phyloP scores from a whole-genome alignment of 2,888 invertebrate genomes.

The Drosophila nigricruria region DNA sequence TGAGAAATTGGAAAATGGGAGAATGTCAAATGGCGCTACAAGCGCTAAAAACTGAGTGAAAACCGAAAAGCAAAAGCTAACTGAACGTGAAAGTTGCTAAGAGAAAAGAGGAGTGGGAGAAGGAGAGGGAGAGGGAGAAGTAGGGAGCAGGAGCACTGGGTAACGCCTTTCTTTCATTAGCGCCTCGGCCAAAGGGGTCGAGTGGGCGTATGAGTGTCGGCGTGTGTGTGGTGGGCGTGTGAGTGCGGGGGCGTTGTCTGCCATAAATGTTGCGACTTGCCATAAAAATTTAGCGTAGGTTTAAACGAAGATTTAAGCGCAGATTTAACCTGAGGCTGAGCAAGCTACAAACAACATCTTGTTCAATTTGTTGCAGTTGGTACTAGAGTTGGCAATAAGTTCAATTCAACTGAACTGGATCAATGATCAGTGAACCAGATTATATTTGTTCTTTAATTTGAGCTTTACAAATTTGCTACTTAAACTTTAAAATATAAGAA shows the following conservation, averaged over 20 bases:
- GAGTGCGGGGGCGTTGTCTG: conserved; percentile 7
- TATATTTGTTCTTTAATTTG: not conserved
- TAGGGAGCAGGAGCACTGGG: not conserved
- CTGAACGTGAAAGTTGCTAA: conserved; percentile 65
- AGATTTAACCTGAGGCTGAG: conserved; percentile 4
- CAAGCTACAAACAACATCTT: not conserved
- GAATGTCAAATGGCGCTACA: conserved; percentile 53
- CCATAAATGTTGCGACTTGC: conserved; percentile 5
- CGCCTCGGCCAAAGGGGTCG: conserved; percentile 21
- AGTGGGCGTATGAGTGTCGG: not conserved
- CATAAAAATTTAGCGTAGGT: conserved; percentile 8
- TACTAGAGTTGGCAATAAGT: not conserved
- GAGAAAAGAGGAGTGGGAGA: not conserved
- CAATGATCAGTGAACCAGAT: not conserved
- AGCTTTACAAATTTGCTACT: not conserved
- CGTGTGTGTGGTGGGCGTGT: not conserved
- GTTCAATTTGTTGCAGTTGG: not conserved
- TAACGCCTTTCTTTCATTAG: conserved; percentile 56
- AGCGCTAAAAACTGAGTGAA: conserved; percentile 41
- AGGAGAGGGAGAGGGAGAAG: no score
- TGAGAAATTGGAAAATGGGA: conserved; percentile 19
- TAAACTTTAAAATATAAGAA: not conserved
- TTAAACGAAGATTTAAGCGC: conserved; percentile 3
- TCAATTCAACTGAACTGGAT: conserved; percentile 1
- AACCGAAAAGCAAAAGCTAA: conserved; percentile 32